Conservation (phyloP, 1,140 invertebrate species). For the Bombus balteatus region DNA sequence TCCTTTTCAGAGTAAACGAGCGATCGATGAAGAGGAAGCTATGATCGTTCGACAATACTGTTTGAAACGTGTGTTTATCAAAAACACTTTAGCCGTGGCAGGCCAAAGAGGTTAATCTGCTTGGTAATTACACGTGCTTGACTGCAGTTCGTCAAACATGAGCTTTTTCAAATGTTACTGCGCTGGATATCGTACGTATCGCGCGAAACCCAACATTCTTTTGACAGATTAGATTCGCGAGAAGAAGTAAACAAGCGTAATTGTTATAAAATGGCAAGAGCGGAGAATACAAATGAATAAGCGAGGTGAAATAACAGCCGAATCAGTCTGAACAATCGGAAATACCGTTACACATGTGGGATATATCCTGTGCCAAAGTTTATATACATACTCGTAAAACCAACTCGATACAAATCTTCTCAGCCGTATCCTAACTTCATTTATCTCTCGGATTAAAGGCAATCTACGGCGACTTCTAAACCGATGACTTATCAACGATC, state of each 20-base stretch:
- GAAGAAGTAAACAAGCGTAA: too few species aligned
- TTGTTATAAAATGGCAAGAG: too few species aligned
- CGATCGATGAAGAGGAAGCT: neutral
- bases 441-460: neutral
- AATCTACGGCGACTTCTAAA: neutral
- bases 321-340: neutral
- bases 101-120: neutral
- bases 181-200: too few species aligned
- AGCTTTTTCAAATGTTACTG: too few species aligned
- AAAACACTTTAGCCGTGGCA: neutral
- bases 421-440: neutral
- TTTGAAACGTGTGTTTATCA: neutral
- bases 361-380: neutral
- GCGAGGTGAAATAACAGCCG: too few species aligned
- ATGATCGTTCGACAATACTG: neutral
- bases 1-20: neutral
- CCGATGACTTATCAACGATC: constrained; percentile 4
- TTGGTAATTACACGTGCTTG: neutral
- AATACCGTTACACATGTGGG: neutral
- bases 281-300: too few species aligned
- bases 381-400: neutral
- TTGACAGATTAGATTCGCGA: too few species aligned
- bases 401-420: neutral
- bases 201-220: too few species aligned
- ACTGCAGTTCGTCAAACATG: neutral